Conservation (phyloP, 2,113 vertebrate genomes). For the Bubo blakistoni region DNA sequence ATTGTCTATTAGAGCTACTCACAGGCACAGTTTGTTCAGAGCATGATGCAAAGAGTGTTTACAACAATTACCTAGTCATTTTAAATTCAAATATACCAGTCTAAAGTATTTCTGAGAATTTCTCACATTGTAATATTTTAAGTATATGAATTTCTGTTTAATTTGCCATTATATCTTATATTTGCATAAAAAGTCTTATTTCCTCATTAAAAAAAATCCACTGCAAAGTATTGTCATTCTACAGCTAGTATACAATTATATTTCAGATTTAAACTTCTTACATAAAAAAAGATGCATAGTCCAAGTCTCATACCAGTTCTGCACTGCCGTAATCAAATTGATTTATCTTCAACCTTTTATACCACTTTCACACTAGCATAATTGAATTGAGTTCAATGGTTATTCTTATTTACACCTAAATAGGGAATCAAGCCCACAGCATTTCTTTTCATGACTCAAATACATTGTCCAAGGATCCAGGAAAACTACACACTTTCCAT, state of each 20-base stretch:
- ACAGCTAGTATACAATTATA: not conserved
- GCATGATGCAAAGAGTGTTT: not conserved
- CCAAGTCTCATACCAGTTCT: not conserved
- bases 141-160: not conserved
- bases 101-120: not conserved
- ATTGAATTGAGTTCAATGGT: not conserved
- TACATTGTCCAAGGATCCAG: not conserved
- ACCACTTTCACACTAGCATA: not conserved
- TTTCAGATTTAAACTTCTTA: not conserved
- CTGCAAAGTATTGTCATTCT: not conserved
- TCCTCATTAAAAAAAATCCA: not conserved
- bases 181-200: not conserved
- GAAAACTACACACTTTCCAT: not conserved
- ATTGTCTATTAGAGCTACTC: not conserved
- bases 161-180: not conserved
- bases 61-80: not conserved
- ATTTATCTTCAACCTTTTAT: not conserved
- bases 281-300: not conserved
- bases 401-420: not conserved
- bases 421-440: not conserved
- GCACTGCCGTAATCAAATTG: not conserved
- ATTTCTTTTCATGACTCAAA: not conserved
- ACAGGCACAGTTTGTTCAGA: not conserved
- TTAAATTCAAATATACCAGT: not conserved
- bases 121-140: not conserved